Base-by-base conservation (phyloP, 2,888 invertebrate genomes). In the Eupithecia dodoneata region DNA sequence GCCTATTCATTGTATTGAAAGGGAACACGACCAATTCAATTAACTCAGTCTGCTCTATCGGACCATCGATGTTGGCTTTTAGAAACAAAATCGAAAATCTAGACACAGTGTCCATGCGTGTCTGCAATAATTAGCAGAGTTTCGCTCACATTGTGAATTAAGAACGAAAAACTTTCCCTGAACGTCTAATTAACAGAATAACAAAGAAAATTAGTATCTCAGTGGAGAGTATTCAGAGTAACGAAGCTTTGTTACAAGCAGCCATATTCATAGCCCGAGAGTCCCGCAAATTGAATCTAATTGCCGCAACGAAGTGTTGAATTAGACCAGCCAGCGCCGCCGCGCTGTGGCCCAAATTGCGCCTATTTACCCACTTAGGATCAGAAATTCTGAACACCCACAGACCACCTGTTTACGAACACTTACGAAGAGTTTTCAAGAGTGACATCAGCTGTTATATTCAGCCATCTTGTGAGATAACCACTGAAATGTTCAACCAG, bases 251-350 rank as follows among this genome's bases (percentile, higher is more conserved):
- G 93, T 93, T 91, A 89, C 86, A 85, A 85, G 87, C 86, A 85
- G 84, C 87, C 89, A 91, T 91, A 89, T 91, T 90, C 90, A 90
- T 92, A 91, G 89, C 86, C 81, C 81, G 88, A 86, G 87, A 87
- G 86, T 87, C 84, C 87, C 90, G 89, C 91, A 93, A 94, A 94
- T 94, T 94, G 93, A 91, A 91, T 91, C 94, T 94, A 94, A 94
- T 94, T 94, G 94, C 93, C 91, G 88, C 92, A 94, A 94, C 91
- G 91, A 94, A 94, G 94, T 93, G 94, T 93, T 93, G 94, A 94
- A 94, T 94, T 93, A 93, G 94, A 88, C 93, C 88, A 89, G 83
- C 87, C 86, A 84, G 82, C 85, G 83, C 83, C 45, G 70, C 70
- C 75, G 84, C 88, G 85, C 41, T 45, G 86, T 90, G 93, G 90